Evolutionary conservation across 2,113 vertebrate species (phyloP).

Genomic region (Smithornis capensis): DNA sequence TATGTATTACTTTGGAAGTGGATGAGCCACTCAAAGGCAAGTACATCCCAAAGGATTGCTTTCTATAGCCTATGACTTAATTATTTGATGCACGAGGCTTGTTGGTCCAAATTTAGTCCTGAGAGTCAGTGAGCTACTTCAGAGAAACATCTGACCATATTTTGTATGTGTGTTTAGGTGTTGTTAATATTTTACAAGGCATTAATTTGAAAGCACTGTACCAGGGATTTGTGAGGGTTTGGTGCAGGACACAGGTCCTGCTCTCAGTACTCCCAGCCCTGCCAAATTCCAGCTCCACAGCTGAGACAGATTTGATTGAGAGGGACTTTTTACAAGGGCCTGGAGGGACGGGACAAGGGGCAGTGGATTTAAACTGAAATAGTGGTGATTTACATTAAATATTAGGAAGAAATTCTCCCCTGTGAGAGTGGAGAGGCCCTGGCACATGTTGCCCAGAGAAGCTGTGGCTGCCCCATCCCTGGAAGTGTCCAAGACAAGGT

Average conservation of each 20-base stretch:
- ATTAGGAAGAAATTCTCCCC: no score
- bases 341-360: neutral
- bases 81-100: constrained; percentile 39
- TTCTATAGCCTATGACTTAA: constrained; percentile 51
- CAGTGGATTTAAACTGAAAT: neutral
- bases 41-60: constrained; percentile 25
- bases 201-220: neutral
- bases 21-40: constrained; percentile 53
- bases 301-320: neutral
- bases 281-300: rapidly evolving
- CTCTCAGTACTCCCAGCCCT: neutral
- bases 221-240: neutral
- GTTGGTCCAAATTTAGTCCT: constrained; percentile 4
- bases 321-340: neutral
- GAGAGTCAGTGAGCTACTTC: neutral
- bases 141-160: neutral
- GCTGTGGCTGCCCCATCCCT: neutral
- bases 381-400: neutral
- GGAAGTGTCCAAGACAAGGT: rapidly evolving
- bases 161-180: neutral
- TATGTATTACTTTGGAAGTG: constrained; percentile 36
- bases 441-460: neutral
- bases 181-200: neutral
- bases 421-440: neutral
- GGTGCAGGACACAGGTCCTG: neutral